A percentile compares a stretch with the other conserved stretches of the same genome.
These are phyloP conservation scores for Harpagifer antarcticus DNA, from an alignment of 2,797 vertebrate genomes.

Conservation along the genomic window DNA sequence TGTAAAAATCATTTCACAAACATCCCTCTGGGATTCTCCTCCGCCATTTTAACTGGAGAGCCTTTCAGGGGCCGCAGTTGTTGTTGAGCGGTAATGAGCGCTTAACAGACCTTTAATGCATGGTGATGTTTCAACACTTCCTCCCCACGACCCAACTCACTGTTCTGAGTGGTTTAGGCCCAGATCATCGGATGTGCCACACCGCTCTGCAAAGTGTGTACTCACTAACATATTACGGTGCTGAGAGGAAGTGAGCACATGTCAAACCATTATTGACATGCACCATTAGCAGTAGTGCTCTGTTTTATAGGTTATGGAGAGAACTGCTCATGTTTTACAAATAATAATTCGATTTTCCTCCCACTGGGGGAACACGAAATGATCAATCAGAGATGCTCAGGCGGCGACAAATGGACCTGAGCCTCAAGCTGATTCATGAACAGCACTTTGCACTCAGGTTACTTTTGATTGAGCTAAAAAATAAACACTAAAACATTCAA, in stretches of 20 bases:
- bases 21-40: neutral
- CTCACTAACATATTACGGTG: neutral
- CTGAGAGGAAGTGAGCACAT: constrained; percentile 12
- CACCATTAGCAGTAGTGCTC: constrained; percentile 14
- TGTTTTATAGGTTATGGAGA: constrained; percentile 7
- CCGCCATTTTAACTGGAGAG: constrained; percentile 7
- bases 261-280: neutral
- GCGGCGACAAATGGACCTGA: constrained; percentile 8
- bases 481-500: constrained; percentile 47
- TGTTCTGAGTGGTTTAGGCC: neutral
- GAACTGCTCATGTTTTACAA: constrained; percentile 9
- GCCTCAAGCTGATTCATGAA: constrained; percentile 17
- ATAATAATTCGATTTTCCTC: constrained; percentile 17
- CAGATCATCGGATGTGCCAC: neutral
- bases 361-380: neutral
- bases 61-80: constrained; percentile 20
- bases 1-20: constrained; percentile 17
- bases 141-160: neutral
- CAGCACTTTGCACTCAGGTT: neutral
- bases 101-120: neutral
- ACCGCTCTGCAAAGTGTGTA: neutral
- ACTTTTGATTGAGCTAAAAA: constrained; percentile 24
- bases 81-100: neutral
- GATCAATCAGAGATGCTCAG: constrained; percentile 12
- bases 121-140: constrained; percentile 12